These are phyloP conservation scores for Nephrotoma appendiculata DNA, from an alignment of 2,888 invertebrate genomes.

Conservation along the genomic window DNA sequence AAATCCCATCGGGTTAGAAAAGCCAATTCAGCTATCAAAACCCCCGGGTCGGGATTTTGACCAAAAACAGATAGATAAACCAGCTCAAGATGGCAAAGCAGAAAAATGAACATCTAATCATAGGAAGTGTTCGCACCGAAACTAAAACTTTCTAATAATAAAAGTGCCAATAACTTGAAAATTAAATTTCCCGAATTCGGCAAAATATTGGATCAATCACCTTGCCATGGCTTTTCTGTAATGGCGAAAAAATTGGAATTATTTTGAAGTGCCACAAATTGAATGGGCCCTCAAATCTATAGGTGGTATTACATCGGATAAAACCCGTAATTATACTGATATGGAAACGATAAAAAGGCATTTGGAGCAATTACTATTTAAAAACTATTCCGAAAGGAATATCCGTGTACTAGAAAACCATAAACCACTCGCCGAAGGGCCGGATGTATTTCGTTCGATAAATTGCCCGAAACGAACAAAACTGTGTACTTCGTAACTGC, in stretches of 20 bases:
- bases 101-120: no score
- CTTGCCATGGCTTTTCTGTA: constrained; percentile 15
- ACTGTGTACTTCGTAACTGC: neutral
- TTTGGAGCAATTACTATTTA: neutral
- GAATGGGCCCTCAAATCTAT: constrained; percentile 16
- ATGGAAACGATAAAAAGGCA: neutral
- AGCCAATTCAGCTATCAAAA: no score
- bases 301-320: constrained; percentile 9
- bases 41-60: no score
- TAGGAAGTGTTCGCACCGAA: no score
- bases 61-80: neutral
- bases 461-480: neutral
- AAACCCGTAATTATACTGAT: neutral
- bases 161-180: neutral
- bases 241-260: neutral
- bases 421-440: neutral
- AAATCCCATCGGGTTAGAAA: no score
- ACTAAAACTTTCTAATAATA: neutral
- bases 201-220: constrained; percentile 15
- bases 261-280: constrained; percentile 12
- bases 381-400: neutral
- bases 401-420: neutral
- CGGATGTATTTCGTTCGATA: neutral
- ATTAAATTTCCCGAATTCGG: constrained; percentile 13
- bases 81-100: neutral